Evolutionary conservation across 1,140 invertebrate genomes (phyloP), one percentile per base, ranked within the genome.

Genomic region (Adelges cooleyi): DNA sequence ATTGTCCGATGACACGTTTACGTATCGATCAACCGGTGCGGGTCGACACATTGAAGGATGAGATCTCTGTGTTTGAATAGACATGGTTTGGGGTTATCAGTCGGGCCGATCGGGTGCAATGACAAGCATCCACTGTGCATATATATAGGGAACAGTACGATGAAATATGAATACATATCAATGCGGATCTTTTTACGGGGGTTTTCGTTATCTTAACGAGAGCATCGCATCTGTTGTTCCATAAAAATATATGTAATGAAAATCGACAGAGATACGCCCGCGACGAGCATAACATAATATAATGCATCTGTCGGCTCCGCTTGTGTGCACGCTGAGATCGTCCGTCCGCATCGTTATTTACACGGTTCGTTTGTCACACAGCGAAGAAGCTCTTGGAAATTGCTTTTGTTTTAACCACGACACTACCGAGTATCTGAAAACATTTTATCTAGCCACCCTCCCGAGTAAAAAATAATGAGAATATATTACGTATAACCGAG

Each of bases 151-250:
- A 22, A 48, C 17, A 11, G 11, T 3, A 4, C 18, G 3, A 5
- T 20, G 15, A 27, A 50, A 27, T 50, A 50, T 27, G 23, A 25
- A 23, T 50, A 50, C 23, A 15, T 27, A 13, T 9, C 15, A 2
- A 15, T 25, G 40, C 40, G 22, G 40, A 33, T 33, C 29, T 33
- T n/a, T n/a, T 6, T 33, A 33, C 29, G 29, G 29, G n/a, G n/a
- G n/a, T n/a, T 33, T n/a, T 42, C 20, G 52, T 56, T 56, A 56
- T 56, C 52, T 56, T 56, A 56, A 38, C 52, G 52, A 33, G 40
- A n/a, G 40, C 18, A 46, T 46, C 40, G 40, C 54, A 59, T 59
- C 54, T 59, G 54, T 46, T 46, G 40, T 44, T 17, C 11, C n/a
- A n/a, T 8, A 17, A n/a, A 15, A 1, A 18, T 15, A 20, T 27